Percentiles rank a stretch among this genome's conserved stretches.
phyloP scores from a whole-genome alignment of 2,113 vertebrate species.

The Phalacrocorax carbo region DNA sequence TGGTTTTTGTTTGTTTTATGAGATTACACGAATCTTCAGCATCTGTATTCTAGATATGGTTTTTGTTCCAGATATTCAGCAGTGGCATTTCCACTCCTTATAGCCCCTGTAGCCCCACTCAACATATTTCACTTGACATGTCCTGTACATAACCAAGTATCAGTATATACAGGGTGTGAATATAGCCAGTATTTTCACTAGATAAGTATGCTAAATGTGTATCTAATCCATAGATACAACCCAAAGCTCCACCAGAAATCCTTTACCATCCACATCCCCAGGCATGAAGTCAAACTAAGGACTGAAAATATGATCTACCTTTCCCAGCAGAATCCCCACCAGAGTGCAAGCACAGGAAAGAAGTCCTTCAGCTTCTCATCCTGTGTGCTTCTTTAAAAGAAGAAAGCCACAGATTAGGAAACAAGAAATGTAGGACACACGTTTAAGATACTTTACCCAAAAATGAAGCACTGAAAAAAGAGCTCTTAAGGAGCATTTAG shows the following conservation, averaged over 20 bases:
- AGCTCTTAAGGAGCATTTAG: neutral
- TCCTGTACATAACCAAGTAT: neutral
- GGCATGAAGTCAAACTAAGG: neutral
- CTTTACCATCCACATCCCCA: neutral
- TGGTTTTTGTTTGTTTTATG: neutral
- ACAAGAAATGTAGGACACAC: neutral
- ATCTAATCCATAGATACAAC: neutral
- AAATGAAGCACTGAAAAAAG: neutral
- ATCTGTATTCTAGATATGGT: neutral
- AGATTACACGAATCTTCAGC: neutral
- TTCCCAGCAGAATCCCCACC: neutral
- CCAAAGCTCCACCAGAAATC: neutral
- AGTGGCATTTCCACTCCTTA: neutral
- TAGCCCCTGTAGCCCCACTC: neutral
- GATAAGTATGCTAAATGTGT: neutral
- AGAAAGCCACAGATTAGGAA: neutral
- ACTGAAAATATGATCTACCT: neutral
- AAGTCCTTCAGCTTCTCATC: neutral
- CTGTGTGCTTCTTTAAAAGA: neutral
- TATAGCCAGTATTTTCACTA: neutral
- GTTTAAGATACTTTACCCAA: neutral
- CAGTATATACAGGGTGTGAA: neutral
- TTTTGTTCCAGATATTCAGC: neutral
- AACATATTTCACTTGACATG: neutral
- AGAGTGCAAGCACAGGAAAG: neutral